These are phyloP conservation scores for Thryonomys swinderianus DNA, from an alignment of 2,113 vertebrate species.

Conservation along the genomic window DNA sequence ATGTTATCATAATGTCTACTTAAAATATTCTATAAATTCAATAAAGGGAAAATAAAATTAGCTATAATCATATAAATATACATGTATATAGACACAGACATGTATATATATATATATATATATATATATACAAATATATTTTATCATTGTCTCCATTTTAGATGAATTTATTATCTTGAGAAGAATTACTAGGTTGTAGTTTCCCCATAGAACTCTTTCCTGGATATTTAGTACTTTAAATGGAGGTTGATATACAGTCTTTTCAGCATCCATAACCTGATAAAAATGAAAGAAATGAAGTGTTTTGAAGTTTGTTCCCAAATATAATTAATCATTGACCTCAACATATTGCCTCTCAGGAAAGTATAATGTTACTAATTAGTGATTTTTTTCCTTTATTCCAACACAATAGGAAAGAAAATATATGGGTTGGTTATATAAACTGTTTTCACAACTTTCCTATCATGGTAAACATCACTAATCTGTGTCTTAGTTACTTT, in stretches of 20 bases:
- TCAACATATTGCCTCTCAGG: constrained; percentile 58
- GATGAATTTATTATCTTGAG: background rate
- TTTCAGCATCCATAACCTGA: constrained; percentile 54
- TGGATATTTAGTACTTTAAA: constrained; percentile 53
- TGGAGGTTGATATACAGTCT: constrained; percentile 7
- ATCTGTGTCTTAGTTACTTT: background rate
- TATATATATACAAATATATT: background rate
- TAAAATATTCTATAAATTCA: no score
- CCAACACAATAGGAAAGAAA: constrained; percentile 57
- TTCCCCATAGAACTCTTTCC: constrained; percentile 39
- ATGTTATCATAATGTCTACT: no score
- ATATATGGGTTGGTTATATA: constrained; percentile 43
- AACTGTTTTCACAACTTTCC: constrained; percentile 48
- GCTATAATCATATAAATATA: no score
- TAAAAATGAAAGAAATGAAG: constrained; percentile 61
- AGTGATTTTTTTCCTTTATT: constrained; percentile 39
- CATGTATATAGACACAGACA: background rate
- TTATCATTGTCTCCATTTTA: constrained; percentile 33
- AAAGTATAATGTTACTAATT: constrained; percentile 61
- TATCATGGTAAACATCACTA: constrained; percentile 27
- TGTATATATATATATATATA: no score
- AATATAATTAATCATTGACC: constrained; percentile 68
- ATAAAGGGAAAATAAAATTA: no score
- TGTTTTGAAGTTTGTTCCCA: constrained; percentile 57
- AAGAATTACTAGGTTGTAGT: constrained; percentile 37